Evolutionary conservation across 2,888 invertebrate genomes (phyloP).

Genomic region (Archips crataeganus): DNA sequence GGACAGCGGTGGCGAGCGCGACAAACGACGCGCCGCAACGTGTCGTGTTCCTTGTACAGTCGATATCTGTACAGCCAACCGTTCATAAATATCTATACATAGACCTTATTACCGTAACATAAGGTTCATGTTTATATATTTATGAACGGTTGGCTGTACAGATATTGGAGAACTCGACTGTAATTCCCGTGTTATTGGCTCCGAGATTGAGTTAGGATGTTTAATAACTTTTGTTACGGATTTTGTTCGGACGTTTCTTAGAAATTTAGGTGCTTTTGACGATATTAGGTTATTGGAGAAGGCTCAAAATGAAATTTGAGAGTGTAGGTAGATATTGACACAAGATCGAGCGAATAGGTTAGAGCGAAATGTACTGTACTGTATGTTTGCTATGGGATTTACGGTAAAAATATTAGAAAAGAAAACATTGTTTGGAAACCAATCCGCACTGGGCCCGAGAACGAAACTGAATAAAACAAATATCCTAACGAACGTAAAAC

Average conservation of each 20-base stretch:
- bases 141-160: too few relatives aligned
- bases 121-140: too few relatives aligned
- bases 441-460: background rate
- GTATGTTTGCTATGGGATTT: background rate
- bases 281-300: background rate
- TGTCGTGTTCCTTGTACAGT: background rate
- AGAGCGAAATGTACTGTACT: background rate
- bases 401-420: too few relatives aligned
- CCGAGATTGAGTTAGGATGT: background rate
- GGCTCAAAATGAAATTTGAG: background rate
- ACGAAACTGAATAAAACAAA: background rate
- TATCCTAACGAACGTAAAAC: slow-evolving; percentile 4
- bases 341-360: too few relatives aligned
- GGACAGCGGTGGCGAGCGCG: background rate
- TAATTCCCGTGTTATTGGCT: background rate
- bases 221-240: background rate
- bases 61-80: too few relatives aligned
- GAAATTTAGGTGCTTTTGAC: background rate
- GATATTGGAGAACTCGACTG: too few relatives aligned
- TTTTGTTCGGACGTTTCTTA: background rate
- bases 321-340: background rate
- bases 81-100: too few relatives aligned
- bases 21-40: background rate
- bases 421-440: too few relatives aligned
- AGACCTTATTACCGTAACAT: too few relatives aligned